These are phyloP conservation scores for Montipora capitata DNA, from an alignment of 92 coral and sea anemone species.

Conservation along the genomic window DNA sequence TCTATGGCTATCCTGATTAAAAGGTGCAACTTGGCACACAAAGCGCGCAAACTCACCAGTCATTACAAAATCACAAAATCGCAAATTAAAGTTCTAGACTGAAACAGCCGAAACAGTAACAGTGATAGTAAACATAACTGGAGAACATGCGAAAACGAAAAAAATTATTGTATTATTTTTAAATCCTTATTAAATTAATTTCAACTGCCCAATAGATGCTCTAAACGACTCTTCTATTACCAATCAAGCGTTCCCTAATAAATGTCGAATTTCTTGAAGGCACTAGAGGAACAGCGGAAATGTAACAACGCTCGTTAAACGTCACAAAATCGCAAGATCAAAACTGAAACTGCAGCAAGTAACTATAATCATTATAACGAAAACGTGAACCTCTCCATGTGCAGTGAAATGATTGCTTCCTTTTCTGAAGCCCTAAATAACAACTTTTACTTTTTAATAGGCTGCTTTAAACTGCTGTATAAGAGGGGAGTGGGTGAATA, in stretches of 20 bases:
- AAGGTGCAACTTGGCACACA: no score
- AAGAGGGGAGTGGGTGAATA: not conserved
- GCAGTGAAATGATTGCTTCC: not conserved
- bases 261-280: conserved; percentile 11
- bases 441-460: not conserved
- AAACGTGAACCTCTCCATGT: not conserved
- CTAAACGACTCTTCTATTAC: conserved; percentile 11
- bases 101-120: no score
- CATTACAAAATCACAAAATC: no score
- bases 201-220: conserved; percentile 25
- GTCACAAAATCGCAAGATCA: not conserved
- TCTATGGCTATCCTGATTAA: no score
- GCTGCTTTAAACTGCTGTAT: not conserved
- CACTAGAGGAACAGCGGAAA: conserved; percentile 13
- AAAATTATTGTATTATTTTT: not conserved
- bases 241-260: conserved; percentile 17
- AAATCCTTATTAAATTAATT: not conserved
- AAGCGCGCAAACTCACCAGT: no score
- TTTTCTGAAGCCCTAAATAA: not conserved
- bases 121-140: not conserved
- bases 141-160: not conserved
- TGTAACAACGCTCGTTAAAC: not conserved
- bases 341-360: not conserved
- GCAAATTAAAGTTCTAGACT: no score
- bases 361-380: not conserved